Base-by-base conservation (phyloP, 2,888 invertebrate species). In the Masnerella sp. region DNA sequence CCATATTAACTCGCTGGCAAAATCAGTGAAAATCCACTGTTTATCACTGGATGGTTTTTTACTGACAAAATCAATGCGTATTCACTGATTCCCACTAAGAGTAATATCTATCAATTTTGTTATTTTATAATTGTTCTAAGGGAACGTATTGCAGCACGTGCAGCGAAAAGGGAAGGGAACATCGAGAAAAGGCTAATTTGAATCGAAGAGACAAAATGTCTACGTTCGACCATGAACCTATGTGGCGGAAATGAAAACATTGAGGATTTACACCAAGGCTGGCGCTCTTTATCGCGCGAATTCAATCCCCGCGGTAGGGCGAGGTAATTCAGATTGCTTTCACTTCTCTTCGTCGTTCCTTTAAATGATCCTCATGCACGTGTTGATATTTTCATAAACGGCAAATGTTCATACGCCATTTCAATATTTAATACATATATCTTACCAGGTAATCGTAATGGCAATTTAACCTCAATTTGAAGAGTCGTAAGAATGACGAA, bases 231-330 rank as follows among this genome's bases (percentile, higher is more conserved):
- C 72, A 36, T 72, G 72, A 67, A 72, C 67, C 72, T 61, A 34
- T 12, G 47, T 68, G 49, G 56, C 73, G 73, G 73, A 73, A 73
- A 73, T 68, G 58, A 71, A 72, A 73, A 68, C 68, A 62, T 73
- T 73, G 62, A 43, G 67, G 62, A 62, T 62, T 68, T 25, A 32
- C 51, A 51, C 36, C 43, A 62, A 68, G 56, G 45, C 62, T 64
- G 38, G 51, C 25, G 52, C 58, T 56, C 49, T 69, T 69, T 69
- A 69, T 69, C 61, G 45, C n/a, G 47, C 51, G n/a, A 11, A 49
- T 54, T 47, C 59, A 62, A 54, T 62, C 61, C 61, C 22, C 18
- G 30, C 40, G 45, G 54, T 62, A 61, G 69, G 69, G 54, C 61
- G 69, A 61, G 61, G 54, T 49, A 49, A 69, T 69, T 69, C 47